phyloP scores from a whole-genome alignment of 2,113 vertebrate genomes.

The Nanorana parkeri region DNA sequence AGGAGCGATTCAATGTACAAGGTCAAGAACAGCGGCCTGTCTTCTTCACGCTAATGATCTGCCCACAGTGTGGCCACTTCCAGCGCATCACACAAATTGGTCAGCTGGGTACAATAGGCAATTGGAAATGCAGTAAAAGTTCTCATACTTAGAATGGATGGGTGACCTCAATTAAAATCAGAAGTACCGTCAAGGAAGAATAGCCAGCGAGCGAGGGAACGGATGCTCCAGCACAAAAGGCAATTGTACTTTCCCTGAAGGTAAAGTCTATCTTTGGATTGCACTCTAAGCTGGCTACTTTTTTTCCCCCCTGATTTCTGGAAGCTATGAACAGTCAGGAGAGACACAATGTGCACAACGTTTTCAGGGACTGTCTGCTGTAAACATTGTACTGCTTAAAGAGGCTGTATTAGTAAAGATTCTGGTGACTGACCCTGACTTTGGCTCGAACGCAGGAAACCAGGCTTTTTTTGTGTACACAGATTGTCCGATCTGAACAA shows the following conservation, averaged over 20 bases:
- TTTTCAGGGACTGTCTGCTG: too few relatives aligned
- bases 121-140: background rate
- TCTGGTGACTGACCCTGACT: too few relatives aligned
- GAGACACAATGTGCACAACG: too few relatives aligned
- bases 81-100: conserved; percentile 18
- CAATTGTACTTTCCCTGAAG: conserved; percentile 1
- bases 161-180: conserved; percentile 8
- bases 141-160: conserved; percentile 9
- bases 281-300: too few relatives aligned
- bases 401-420: too few relatives aligned
- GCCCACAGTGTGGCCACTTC: background rate
- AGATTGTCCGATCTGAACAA: too few relatives aligned
- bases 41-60: background rate
- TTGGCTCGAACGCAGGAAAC: too few relatives aligned
- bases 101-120: background rate
- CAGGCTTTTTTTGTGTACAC: too few relatives aligned
- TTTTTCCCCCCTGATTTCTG: too few relatives aligned
- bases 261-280: background rate
- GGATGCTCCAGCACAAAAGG: conserved; percentile 21
- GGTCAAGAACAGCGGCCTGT: background rate
- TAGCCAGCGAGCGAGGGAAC: background rate
- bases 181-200: background rate
- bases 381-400: too few relatives aligned
- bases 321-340: too few relatives aligned
- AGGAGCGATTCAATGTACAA: background rate